Evolutionary conservation across 1,140 invertebrate species (phyloP), one percentile per base, ranked within the genome.

Genomic region (Pseudomyrmex flavicornis): DNA sequence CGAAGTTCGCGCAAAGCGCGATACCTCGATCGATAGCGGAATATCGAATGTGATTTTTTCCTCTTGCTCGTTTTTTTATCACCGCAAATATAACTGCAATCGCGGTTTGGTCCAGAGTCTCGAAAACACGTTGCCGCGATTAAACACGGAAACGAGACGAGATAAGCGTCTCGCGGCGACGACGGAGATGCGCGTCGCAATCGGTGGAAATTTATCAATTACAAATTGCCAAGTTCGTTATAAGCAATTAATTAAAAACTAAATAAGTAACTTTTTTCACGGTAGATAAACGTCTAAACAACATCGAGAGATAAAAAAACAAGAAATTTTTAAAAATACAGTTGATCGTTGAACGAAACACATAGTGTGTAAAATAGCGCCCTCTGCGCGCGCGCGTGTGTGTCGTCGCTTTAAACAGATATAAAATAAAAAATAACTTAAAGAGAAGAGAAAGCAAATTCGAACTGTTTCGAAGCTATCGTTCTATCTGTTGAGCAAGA

Each of bases 1-100:
- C 63, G 79, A 83, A 80, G 83, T 84, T 86, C 85, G 83, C 83
- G 83, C 85, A 87, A 85, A 62, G 63, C 85, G 72, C 82, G 82
- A 83, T 83, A 58, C 74, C 74, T 83, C 73, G 74, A 83, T 79
- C 61, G 74, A 83, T 79, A 79, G 13, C 50, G 58, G 79, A 48
- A 65, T 77, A 77, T 66, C 79, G 52, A 83, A 83, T 68, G 61
- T 77, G 17, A 17, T 77, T 83, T 77, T 80, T 80, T 80, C 54
- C 76, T 70, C 44, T 56, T 79, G 68, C 65, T 59, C 46, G 76
- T 22, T 79, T 58, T 35, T 44, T 70, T 80, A 80, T 80, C 74
- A 15, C 54, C 65, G 12, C 44, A 15, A 70, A 72, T 80, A 54
- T 61, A 80, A 61, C 76, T 80, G 26, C 52, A 58, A n/a, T 79